phyloP scores from a whole-genome alignment of 2,888 invertebrate genomes.

The Tetheella fluctuosa region DNA sequence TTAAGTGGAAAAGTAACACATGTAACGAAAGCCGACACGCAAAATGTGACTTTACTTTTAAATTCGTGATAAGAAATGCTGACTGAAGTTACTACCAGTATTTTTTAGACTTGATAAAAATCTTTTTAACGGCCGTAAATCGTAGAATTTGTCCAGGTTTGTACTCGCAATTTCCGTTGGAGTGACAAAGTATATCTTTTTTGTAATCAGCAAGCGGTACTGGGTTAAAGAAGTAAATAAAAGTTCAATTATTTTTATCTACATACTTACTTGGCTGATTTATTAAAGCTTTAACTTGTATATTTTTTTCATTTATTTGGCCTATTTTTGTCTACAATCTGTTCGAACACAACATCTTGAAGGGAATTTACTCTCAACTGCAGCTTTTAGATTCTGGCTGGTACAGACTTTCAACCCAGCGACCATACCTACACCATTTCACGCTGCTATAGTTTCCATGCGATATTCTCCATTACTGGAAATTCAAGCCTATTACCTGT shows the following conservation, averaged over 20 bases:
- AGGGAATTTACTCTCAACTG: no score
- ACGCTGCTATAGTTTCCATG: no score
- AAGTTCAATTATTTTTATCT: no score
- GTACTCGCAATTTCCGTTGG: not conserved
- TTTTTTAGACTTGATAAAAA: slow-evolving; percentile 7
- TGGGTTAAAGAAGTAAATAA: not conserved
- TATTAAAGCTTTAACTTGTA: no score
- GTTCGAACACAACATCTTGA: no score
- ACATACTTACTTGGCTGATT: no score
- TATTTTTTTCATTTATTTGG: no score
- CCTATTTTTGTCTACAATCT: no score
- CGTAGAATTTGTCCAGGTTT: not conserved
- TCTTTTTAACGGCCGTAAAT: slow-evolving; percentile 8
- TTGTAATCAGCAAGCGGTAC: not conserved
- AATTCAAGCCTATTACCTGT: not conserved
- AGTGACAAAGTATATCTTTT: not conserved
- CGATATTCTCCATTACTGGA: no score
- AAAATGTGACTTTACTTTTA: slow-evolving; percentile 27
- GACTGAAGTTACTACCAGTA: not conserved
- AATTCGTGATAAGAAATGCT: slow-evolving; percentile 10
- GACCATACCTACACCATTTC: no score
- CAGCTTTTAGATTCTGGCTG: no score
- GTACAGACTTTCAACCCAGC: no score
- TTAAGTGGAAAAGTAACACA: slow-evolving; percentile 27
- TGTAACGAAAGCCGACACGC: slow-evolving; percentile 46